These are phyloP conservation scores for Saguinus midas DNA, from an alignment of 2,113 vertebrate species.

Conservation along the genomic window DNA sequence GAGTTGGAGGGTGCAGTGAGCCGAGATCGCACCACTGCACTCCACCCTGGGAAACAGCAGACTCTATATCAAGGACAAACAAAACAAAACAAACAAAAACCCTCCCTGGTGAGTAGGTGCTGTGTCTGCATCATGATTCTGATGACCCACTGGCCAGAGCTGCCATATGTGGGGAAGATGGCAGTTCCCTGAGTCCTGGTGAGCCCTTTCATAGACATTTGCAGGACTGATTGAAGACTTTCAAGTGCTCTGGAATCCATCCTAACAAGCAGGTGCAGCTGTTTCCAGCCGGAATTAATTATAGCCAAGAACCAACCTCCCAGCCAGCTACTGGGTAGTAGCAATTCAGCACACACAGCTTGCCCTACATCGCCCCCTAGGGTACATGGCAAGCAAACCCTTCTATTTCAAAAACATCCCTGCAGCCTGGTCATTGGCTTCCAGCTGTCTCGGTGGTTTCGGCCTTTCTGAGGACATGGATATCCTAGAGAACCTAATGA, in stretches of 20 bases:
- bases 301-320: not conserved
- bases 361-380: constrained; percentile 36
- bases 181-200: not conserved
- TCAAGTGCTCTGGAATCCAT: constrained; percentile 21
- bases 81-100: too few species aligned
- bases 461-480: not conserved
- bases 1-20: too few species aligned
- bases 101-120: not conserved
- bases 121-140: not conserved
- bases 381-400: not conserved
- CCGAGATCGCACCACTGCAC: too few species aligned
- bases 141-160: not conserved
- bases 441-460: not conserved
- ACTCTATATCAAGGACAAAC: too few species aligned
- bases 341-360: not conserved
- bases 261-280: constrained; percentile 13
- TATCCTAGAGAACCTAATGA: not conserved
- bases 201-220: not conserved
- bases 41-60: too few species aligned
- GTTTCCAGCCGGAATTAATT: constrained; percentile 4
- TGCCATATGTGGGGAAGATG: not conserved
- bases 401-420: not conserved
- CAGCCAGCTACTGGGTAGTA: not conserved
- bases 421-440: not conserved
- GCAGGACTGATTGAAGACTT: not conserved